Evolutionary conservation across 2,888 invertebrate genomes (phyloP), one percentile per base, ranked within the genome.

Genomic region (Hydriomena furcata): DNA sequence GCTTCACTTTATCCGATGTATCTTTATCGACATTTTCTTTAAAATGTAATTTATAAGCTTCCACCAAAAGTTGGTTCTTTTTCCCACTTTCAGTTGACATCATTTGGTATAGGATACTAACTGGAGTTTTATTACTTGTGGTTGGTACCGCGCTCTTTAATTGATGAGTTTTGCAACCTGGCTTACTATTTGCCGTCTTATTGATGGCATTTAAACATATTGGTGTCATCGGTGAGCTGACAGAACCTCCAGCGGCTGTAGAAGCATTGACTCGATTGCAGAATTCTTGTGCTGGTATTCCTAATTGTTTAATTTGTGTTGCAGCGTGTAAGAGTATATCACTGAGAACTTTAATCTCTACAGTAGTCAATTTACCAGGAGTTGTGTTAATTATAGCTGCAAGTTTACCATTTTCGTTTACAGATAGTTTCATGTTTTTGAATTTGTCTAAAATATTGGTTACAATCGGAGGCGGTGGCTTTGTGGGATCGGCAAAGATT

Each of bases 301-400:
- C 46, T 5, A 60, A 11, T 36, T 49, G 7, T 34, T 55, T 23
- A 3, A 66, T 59, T 60, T 69, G 65, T 13, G 43, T 43, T 47
- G 65, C 57, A 17, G 66, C 69, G 27, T 57, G 54, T 3, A 49
- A 27, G 5, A 73, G 52, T 32, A 70, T 63, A 12, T 61, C 56
- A 10, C 67, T 60, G 0, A 73, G 54, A 8, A 67, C 60, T 56
- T 62, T 65, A 5, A 73, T 43, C 48, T 71, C 68, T 5, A 37
- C 45, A 5, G 59, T 55, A 8, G 64, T 38, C 7, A 73, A 47
- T 7, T 32, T 53, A 25, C 49, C 55, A 7, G 63, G 48, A 7
- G 65, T 58, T 5, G 52, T 55, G 13, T 37, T 45, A 13, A 60
- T 53, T n/a, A 53, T 17, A 3, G 42, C 51, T 20, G 49, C 44